These are phyloP conservation scores for Silvanus unidentatus DNA, from an alignment of 2,888 invertebrate genomes.

Conservation along the genomic window DNA sequence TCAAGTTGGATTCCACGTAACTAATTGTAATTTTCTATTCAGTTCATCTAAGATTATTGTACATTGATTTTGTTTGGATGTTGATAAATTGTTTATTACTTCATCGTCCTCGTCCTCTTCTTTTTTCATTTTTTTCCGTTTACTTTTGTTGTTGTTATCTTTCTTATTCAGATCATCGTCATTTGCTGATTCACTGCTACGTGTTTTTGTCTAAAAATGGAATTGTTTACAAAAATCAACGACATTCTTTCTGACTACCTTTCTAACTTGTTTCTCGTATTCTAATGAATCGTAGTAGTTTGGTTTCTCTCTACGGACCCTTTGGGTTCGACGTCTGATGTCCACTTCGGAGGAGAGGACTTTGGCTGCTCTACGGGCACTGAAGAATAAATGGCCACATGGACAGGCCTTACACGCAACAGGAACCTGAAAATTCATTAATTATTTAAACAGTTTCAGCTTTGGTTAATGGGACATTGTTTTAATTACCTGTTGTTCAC, in stretches of 20 bases:
- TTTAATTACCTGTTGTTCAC: conserved; percentile 34
- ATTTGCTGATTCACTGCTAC: conserved; percentile 50
- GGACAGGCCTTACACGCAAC: conserved; percentile 80
- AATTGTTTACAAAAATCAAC: conserved; percentile 5
- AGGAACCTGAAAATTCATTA: conserved; percentile 57
- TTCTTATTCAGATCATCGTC: conserved; percentile 51
- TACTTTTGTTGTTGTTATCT: conserved; percentile 36
- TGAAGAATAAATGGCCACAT: conserved; percentile 76
- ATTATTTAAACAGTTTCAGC: conserved; percentile 6
- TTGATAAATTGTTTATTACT: conserved; percentile 42
- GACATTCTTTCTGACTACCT: conserved; percentile 41
- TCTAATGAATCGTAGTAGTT: conserved; percentile 79
- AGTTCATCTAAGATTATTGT: conserved; percentile 70
- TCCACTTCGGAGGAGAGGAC: conserved; percentile 50
- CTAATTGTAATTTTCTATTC: conserved; percentile 69
- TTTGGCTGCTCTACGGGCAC: conserved; percentile 54
- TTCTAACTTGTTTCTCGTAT: conserved; percentile 69
- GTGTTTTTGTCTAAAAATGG: conserved; percentile 37
- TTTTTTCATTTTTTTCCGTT: conserved; percentile 41
- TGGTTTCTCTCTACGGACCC: conserved; percentile 70
- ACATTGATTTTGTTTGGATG: conserved; percentile 67
- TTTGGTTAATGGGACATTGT: conserved; percentile 5
- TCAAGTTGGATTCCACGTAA: conserved; percentile 62
- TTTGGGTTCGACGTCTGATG: conserved; percentile 60
- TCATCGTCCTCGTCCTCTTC: conserved; percentile 47